Base-by-base conservation (phyloP, 2,113 vertebrate genomes). In the Chascanopsetta lugubris region DNA sequence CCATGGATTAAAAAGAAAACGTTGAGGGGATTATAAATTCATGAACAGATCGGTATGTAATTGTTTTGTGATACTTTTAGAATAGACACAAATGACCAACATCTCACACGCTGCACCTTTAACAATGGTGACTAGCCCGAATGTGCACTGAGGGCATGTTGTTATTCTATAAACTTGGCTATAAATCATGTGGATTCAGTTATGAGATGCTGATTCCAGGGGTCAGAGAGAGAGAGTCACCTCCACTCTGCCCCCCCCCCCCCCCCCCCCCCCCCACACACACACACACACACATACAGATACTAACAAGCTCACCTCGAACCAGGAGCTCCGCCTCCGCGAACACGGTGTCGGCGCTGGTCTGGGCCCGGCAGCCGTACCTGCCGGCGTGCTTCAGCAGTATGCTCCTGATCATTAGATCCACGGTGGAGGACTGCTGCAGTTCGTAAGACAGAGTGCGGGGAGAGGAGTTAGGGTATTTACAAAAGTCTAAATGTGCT, bases 401-500 rank as follows among this genome's bases (percentile, higher is more conserved):
- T 87, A 99, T 97, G 90, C 94, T 98, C 85, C 97, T 94, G 88
- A 99, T 98, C 97, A 99, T 98, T 87, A 99, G 92, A 92, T 99
- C 97, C 87, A 95, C 95, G 51, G 96, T 95, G 45, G 96, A 96
- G 0, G 95, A 92, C 94, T 97, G 96, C 97, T 99, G 94, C 66
- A 90, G 69, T 50, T 49, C 40, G 53, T 20, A 65, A 62, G 43
- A 45, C 15, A 72, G 65, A 65, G 54, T 48, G 69, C 17, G 18
- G 30, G 50, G 46, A 72, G 50, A 21, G 9, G 3, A 3, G 50
- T 50, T 34, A 49, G 57, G n/a, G 58, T 58, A 34, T 63, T 63
- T 69, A 51, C 58, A 6, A 15, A 26, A 51, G 68, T 47, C 49
- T 65, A 72, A 80, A 82, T 56, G 69, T 51, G 50, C 55, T 46